Conservation (phyloP, 2,797 vertebrate genomes). For the Acanthiza pusilla region DNA sequence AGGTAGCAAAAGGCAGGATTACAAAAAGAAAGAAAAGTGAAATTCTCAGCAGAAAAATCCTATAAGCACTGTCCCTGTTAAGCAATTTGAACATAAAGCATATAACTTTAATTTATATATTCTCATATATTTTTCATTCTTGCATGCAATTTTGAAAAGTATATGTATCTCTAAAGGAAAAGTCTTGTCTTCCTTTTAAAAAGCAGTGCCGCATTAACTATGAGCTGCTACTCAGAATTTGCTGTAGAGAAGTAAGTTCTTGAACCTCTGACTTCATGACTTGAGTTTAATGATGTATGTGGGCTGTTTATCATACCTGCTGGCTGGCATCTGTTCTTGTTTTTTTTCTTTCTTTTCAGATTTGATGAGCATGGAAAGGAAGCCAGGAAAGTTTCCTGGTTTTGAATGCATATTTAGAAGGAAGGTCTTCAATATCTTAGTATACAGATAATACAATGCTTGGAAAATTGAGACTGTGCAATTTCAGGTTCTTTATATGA, state of each 20-base stretch:
- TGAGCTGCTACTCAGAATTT: background rate
- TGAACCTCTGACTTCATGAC: background rate
- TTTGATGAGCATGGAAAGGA: background rate
- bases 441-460: background rate
- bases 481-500: background rate
- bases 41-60: background rate
- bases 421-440: background rate
- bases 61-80: background rate
- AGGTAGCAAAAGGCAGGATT: background rate
- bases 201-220: background rate
- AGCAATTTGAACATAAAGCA: background rate
- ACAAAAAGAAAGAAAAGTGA: background rate
- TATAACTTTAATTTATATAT: background rate
- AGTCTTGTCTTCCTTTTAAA: background rate
- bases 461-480: background rate
- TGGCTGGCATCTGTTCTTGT: background rate
- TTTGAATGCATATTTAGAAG: slow-evolving; percentile 4
- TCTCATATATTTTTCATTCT: background rate
- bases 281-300: background rate
- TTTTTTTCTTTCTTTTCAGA: background rate
- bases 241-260: background rate
- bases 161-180: background rate
- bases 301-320: background rate
- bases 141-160: background rate
- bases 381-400: background rate